Percentiles rank a stretch among this genome's conserved stretches.
These are phyloP conservation scores for Globodera ellingtonae DNA, from an alignment of 1,140 invertebrate species.

Conservation along the genomic window DNA sequence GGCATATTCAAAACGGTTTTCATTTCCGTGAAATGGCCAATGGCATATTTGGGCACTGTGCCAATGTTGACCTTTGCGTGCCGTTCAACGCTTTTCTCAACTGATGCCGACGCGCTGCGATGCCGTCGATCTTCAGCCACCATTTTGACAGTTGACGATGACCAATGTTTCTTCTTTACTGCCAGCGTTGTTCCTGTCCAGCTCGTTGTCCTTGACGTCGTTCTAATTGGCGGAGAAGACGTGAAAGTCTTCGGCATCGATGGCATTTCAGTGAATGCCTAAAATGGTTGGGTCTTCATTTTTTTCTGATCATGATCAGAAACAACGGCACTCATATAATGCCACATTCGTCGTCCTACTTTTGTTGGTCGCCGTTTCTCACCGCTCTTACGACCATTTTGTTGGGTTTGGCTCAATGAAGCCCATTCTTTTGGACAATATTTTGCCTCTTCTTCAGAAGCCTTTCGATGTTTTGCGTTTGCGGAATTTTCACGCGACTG, in stretches of 20 bases:
- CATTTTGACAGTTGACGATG: not conserved
- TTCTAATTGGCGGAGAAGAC: not conserved
- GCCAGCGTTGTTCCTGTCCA: not conserved
- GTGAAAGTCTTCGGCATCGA: not conserved
- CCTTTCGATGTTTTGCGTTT: no score
- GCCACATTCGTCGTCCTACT: no score
- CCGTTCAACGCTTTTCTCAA: not conserved
- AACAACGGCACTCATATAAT: no score
- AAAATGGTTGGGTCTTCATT: not conserved
- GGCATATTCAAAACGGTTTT: no score
- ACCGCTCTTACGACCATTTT: not conserved
- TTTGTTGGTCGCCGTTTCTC: no score
- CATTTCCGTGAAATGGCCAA: no score
- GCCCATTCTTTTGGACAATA: no score
- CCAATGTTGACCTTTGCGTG: not conserved
- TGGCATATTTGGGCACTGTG: no score
- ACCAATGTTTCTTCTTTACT: not conserved
- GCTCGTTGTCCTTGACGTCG: not conserved
- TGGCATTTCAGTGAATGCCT: not conserved
- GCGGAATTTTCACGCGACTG: no score
- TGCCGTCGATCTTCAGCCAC: not conserved
- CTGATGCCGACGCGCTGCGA: not conserved
- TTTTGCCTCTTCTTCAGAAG: no score
- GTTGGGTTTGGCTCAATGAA: not conserved
- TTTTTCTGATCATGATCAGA: no score